Evolutionary conservation across 53 echinoderm and acorn worm species (phyloP).

Genomic region (Hippasteria phrygiana): DNA sequence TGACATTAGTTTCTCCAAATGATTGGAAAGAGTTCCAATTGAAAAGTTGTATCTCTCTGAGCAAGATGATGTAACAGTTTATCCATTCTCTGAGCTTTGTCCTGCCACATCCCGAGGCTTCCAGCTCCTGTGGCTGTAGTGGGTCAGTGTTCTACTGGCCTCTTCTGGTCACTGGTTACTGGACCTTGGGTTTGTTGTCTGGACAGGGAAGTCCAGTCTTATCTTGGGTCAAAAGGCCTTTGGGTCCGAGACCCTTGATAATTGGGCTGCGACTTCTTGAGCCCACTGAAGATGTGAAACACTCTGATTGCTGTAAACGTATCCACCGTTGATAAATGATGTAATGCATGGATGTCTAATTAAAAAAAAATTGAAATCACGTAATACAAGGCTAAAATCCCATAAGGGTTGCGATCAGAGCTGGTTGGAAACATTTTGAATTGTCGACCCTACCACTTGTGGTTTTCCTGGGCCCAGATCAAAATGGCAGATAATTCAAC

Average conservation of each 20-base stretch:
- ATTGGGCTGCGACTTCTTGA: constrained; percentile 34
- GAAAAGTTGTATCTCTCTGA: not conserved
- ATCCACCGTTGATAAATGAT: too few relatives aligned
- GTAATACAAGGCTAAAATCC: too few relatives aligned
- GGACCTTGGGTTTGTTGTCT: constrained; percentile 16
- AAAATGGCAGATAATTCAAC: too few relatives aligned
- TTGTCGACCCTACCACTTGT: too few relatives aligned
- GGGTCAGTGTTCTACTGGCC: constrained; percentile 57
- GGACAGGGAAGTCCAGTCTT: constrained; percentile 34
- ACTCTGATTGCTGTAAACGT: constrained; percentile 38
- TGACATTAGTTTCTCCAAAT: too few relatives aligned
- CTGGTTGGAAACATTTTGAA: too few relatives aligned
- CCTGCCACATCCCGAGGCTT: constrained; percentile 3
- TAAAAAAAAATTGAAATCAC: too few relatives aligned
- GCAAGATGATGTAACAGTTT: constrained; percentile 85
- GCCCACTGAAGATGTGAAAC: constrained; percentile 42
- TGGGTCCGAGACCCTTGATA: not conserved
- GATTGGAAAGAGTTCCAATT: too few relatives aligned
- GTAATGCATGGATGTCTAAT: too few relatives aligned
- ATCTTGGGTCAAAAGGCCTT: not conserved
- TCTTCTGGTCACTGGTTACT: constrained; percentile 41
- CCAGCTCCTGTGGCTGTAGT: not conserved
- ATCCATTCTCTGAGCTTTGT: constrained; percentile 92
- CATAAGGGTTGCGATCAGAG: too few relatives aligned
- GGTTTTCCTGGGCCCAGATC: too few relatives aligned